phyloP scores from a whole-genome alignment of 2,797 vertebrate species.

The Adelosebastes latens region DNA sequence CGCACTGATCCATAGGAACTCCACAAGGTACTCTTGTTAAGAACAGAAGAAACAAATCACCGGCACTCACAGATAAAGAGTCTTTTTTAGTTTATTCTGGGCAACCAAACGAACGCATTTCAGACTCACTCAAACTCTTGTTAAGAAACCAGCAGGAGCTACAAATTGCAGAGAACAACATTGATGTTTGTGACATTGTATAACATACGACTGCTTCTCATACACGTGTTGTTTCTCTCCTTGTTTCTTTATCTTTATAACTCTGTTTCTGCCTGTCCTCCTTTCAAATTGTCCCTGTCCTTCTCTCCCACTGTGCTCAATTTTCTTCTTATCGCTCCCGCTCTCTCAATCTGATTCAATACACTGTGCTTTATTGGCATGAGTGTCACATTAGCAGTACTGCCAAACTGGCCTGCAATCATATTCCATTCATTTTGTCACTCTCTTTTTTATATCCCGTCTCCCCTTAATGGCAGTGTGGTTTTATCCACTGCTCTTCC shows the following conservation, averaged over 20 bases:
- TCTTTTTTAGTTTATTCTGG: too few species aligned
- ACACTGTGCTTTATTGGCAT: constrained; percentile 34
- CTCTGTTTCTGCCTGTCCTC: background rate
- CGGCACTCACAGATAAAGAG: too few species aligned
- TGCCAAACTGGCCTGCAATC: constrained; percentile 32
- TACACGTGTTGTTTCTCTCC: background rate
- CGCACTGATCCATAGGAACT: background rate
- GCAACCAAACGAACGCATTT: too few species aligned
- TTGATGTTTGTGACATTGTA: background rate
- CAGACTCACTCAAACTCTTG: too few species aligned
- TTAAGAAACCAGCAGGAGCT: constrained; percentile 45
- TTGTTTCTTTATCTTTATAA: constrained; percentile 3
- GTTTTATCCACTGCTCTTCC: constrained; percentile 33
- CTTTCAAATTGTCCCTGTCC: constrained; percentile 18
- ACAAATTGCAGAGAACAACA: background rate
- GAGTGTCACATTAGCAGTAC: constrained; percentile 47
- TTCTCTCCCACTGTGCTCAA: background rate
- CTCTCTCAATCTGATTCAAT: constrained; percentile 38
- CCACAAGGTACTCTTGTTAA: too few species aligned
- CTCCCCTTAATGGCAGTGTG: constrained; percentile 25
- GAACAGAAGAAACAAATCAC: too few species aligned
- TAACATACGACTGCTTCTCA: background rate
- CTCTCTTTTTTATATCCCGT: constrained; percentile 21
- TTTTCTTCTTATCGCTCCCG: constrained; percentile 7
- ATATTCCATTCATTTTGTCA: constrained; percentile 41